These are phyloP conservation scores for Maconellicoccus hirsutus DNA, from an alignment of 1,140 invertebrate species.

Conservation along the genomic window DNA sequence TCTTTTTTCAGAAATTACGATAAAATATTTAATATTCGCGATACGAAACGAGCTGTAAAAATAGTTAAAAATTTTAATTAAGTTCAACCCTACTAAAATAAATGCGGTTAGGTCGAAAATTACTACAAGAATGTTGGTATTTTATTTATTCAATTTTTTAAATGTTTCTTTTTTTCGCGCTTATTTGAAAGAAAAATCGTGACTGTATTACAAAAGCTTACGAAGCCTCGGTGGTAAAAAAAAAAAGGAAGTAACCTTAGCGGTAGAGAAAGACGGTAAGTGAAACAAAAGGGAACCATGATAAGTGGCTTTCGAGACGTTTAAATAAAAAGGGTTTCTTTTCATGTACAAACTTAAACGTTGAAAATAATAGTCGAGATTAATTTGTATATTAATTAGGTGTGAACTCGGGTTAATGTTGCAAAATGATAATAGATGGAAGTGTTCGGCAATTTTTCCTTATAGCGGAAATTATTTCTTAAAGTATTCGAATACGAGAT, in stretches of 20 bases:
- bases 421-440: constrained; percentile 5
- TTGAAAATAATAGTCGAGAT: neutral
- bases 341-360: neutral
- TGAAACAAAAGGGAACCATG: constrained; percentile 5
- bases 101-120: neutral
- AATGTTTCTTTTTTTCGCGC: neutral
- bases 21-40: neutral
- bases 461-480: neutral
- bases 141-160: constrained; percentile 9
- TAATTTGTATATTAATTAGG: constrained; percentile 6
- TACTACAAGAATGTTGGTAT: constrained; percentile 1
- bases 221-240: neutral
- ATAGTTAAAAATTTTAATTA: neutral
- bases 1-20: too few relatives aligned
- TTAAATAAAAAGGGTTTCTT: constrained; percentile 9
- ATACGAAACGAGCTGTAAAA: neutral
- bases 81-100: neutral
- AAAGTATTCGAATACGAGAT: neutral
- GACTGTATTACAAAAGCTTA: neutral
- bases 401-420: neutral
- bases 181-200: neutral
- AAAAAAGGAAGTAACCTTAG: neutral
- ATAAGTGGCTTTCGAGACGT: constrained; percentile 2
- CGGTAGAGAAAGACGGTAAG: neutral
- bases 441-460: neutral